phyloP scores from a whole-genome alignment of 2,113 vertebrate genomes.

The Gopherus flavomarginatus region DNA sequence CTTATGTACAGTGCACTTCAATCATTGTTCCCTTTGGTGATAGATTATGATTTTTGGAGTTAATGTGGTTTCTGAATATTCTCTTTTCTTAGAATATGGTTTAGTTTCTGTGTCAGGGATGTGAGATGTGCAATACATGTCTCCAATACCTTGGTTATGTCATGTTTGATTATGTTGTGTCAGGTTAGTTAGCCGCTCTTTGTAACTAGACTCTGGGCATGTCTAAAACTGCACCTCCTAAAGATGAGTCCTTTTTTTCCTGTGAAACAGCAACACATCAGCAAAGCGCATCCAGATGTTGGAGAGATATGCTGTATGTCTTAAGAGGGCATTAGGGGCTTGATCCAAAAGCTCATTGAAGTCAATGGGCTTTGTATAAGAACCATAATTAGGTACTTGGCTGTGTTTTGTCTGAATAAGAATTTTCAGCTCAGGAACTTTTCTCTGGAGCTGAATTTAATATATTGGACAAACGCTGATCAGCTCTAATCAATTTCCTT shows the following conservation, averaged over 20 bases:
- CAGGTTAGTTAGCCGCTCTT: neutral
- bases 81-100: neutral
- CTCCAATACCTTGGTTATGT: neutral
- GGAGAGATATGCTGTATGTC: neutral
- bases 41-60: neutral
- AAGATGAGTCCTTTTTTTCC: neutral
- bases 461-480: neutral
- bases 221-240: neutral
- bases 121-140: neutral
- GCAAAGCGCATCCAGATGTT: neutral
- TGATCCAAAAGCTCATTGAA: neutral
- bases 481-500: neutral
- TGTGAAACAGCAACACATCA: neutral
- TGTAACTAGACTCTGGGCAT: neutral
- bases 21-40: neutral
- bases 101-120: neutral
- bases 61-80: neutral
- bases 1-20: neutral
- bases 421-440: neutral
- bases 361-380: neutral
- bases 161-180: neutral
- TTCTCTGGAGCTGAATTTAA: neutral
- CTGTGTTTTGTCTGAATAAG: neutral
- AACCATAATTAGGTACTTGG: neutral
- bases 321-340: neutral